Conservation (phyloP, 2,797 vertebrate genomes). For the Clarias fuscus region DNA sequence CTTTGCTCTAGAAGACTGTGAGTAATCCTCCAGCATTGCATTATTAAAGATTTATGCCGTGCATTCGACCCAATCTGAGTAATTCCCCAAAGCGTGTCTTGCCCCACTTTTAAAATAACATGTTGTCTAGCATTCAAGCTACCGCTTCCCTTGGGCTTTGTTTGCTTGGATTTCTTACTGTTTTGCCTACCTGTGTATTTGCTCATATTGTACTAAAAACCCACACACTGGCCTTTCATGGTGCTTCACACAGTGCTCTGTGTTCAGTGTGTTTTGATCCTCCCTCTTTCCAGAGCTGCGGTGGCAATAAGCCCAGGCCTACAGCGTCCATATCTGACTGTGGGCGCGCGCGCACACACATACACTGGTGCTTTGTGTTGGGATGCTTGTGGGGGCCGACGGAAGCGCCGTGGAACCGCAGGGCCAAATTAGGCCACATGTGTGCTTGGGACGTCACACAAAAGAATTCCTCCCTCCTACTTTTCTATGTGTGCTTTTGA, state of each 20-base stretch:
- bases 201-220: conserved; percentile 11
- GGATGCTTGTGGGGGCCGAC: conserved; percentile 51
- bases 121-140: background rate
- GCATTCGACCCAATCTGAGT: background rate
- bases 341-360: conserved; percentile 52
- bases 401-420: conserved; percentile 55
- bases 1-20: too few relatives aligned
- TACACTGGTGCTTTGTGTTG: conserved; percentile 65
- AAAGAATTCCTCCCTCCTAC: conserved; percentile 51
- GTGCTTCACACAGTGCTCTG: conserved; percentile 32
- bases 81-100: background rate
- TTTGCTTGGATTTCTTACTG: conserved; percentile 22
- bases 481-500: conserved; percentile 40
- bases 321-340: conserved; percentile 55
- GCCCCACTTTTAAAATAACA: background rate
- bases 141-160: background rate
- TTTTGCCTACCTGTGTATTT: conserved; percentile 21
- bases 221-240: conserved; percentile 28
- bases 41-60: background rate
- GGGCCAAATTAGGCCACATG: conserved; percentile 62
- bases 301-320: conserved; percentile 39
- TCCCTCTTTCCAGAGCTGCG: conserved; percentile 39
- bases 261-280: conserved; percentile 40
- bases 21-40: background rate
- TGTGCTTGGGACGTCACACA: conserved; percentile 52